Percentiles rank a stretch among this genome's conserved stretches.
phyloP scores from a whole-genome alignment of 2,113 vertebrate species.

The Eonycteris spelaea region DNA sequence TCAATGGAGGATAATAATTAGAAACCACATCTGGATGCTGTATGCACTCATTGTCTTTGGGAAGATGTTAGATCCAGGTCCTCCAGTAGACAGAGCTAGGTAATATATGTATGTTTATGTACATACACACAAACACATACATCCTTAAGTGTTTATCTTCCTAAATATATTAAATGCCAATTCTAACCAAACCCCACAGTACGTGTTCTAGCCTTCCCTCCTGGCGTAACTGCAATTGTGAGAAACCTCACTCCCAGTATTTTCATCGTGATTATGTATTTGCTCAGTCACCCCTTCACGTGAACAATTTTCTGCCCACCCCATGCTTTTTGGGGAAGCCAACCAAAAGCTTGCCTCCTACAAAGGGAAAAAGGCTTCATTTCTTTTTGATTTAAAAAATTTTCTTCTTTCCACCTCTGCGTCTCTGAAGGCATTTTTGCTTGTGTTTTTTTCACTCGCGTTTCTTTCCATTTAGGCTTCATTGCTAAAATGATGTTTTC shows the following conservation, averaged over 20 bases:
- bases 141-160: background rate
- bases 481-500: background rate
- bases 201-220: background rate
- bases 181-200: background rate
- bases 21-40: background rate
- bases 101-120: background rate
- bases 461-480: background rate
- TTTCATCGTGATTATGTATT: background rate
- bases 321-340: background rate
- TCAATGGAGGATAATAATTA: background rate
- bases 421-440: background rate
- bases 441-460: background rate
- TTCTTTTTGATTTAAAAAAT: background rate
- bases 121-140: background rate
- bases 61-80: background rate
- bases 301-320: background rate
- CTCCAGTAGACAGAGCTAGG: background rate
- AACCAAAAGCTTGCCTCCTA: background rate
- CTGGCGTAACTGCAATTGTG: background rate
- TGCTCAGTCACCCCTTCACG: background rate
- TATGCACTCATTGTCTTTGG: background rate
- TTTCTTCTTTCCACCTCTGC: background rate
- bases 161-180: background rate
- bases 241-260: background rate
- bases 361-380: background rate